Conservation (phyloP, 2,797 vertebrate genomes). For the Sebastiscus albofasciatus region DNA sequence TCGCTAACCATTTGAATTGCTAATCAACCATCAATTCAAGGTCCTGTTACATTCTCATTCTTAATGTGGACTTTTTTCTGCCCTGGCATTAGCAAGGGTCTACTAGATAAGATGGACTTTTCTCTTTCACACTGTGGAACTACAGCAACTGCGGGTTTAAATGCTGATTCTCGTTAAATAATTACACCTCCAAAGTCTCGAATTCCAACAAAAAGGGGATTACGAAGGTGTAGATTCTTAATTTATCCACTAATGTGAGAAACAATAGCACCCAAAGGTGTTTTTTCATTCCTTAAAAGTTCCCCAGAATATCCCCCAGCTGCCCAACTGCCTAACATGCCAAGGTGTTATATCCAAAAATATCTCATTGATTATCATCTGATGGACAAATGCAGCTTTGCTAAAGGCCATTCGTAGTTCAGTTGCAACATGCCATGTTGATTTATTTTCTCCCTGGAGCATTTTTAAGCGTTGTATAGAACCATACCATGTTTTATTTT, state of each 20-base stretch:
- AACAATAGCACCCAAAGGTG: neutral
- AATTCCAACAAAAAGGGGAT: conserved; percentile 36
- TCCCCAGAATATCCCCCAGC: conserved; percentile 24
- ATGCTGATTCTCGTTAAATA: conserved; percentile 51
- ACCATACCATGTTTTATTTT: conserved; percentile 51
- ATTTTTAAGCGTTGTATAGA: conserved; percentile 60
- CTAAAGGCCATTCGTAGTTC: conserved; percentile 46
- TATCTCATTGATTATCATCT: conserved; percentile 17
- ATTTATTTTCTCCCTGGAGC: conserved; percentile 46
- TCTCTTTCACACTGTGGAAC: neutral
- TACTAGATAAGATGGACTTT: neutral
- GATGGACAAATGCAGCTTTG: conserved; percentile 40
- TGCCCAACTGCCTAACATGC: conserved; percentile 58
- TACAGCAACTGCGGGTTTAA: neutral
- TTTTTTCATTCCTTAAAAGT: conserved; percentile 26
- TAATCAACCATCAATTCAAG: conserved; percentile 15
- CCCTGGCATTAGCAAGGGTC: neutral
- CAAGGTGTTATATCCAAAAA: conserved; percentile 42
- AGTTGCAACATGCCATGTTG: conserved; percentile 44
- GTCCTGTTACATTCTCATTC: conserved; percentile 17
- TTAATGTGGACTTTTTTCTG: neutral
- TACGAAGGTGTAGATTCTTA: conserved; percentile 14
- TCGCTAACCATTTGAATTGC: conserved; percentile 22
- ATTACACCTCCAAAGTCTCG: conserved; percentile 55
- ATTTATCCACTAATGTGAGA: neutral